Evolutionary conservation across 2,113 vertebrate species (phyloP).

Genomic region (Beaufortia kweichowensis): DNA sequence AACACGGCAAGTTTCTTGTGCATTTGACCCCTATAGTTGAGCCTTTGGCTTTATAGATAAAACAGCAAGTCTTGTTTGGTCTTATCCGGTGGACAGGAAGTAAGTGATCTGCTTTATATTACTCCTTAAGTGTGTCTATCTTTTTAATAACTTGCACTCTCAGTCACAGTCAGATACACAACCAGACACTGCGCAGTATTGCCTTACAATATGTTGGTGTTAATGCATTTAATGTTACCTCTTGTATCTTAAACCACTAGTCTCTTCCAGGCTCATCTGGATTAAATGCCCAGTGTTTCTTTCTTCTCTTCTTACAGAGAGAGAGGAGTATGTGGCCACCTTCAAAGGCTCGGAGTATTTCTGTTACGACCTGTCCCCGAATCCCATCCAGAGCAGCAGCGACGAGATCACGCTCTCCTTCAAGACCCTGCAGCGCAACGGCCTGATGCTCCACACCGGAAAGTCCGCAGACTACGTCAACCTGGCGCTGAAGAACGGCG

Average conservation of each 20-base stretch:
- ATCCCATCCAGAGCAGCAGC: constrained; percentile 98
- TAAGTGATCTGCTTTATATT: constrained; percentile 10
- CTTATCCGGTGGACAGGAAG: neutral
- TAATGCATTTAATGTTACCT: neutral
- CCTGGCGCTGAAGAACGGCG: constrained; percentile 98
- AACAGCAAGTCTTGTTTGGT: constrained; percentile 8
- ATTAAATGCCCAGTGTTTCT: neutral
- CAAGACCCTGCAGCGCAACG: constrained; percentile 98
- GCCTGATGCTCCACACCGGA: constrained; percentile 99
- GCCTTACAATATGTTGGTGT: neutral
- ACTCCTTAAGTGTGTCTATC: neutral
- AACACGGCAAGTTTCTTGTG: constrained; percentile 66
- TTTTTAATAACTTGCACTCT: neutral
- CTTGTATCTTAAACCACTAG: neutral
- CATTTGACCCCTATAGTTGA: constrained; percentile 2
- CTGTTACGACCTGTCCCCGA: constrained; percentile 98
- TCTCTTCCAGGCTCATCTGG: neutral
- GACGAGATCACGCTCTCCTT: constrained; percentile 99
- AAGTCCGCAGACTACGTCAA: constrained; percentile 99
- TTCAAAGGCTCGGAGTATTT: constrained; percentile 99
- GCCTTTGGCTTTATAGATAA: neutral
- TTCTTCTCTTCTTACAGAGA: constrained; percentile 73
- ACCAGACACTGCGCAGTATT: neutral
- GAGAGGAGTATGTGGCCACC: constrained; percentile 96
- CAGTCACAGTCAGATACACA: neutral